These are phyloP conservation scores for Prosapia bicincta DNA, from an alignment of 2,888 invertebrate species.

Conservation along the genomic window DNA sequence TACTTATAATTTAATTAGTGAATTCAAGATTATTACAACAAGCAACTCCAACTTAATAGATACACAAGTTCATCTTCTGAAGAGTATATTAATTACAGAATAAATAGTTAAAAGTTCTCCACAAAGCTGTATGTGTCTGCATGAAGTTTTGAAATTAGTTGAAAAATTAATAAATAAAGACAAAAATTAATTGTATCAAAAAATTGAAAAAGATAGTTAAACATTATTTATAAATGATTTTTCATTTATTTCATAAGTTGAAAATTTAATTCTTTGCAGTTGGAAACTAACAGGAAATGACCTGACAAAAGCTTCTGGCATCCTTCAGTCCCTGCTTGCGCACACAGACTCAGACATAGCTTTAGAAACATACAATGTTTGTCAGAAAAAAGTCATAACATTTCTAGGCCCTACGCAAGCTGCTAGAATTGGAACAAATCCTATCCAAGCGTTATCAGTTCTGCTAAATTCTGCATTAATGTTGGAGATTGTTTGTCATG, in stretches of 20 bases:
- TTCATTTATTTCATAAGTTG: too few relatives aligned
- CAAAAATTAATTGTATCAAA: background rate
- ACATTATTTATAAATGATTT: too few relatives aligned
- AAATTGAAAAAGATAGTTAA: background rate
- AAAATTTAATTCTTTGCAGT: too few relatives aligned
- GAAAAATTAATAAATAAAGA: too few relatives aligned
- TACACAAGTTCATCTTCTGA: too few relatives aligned
- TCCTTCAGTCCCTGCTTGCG: constrained; percentile 55
- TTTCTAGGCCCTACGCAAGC: constrained; percentile 53
- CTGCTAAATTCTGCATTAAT: constrained; percentile 54
- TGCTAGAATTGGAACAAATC: constrained; percentile 16
- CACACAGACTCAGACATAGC: constrained; percentile 54
- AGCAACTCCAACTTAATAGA: too few relatives aligned
- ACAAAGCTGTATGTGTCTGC: too few relatives aligned
- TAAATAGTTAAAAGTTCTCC: too few relatives aligned
- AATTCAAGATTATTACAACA: too few relatives aligned
- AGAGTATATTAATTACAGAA: too few relatives aligned
- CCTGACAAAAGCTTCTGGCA: constrained; percentile 39
- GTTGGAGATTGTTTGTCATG: constrained; percentile 62
- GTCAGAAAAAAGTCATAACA: constrained; percentile 53
- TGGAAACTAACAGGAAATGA: constrained; percentile 15
- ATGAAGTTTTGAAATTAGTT: too few relatives aligned
- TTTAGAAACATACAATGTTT: constrained; percentile 49
- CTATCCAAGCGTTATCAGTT: constrained; percentile 46
- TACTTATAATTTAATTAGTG: too few relatives aligned